phyloP scores from a whole-genome alignment of 1,140 invertebrate genomes.

The Trachymyrmex septentrionalis region DNA sequence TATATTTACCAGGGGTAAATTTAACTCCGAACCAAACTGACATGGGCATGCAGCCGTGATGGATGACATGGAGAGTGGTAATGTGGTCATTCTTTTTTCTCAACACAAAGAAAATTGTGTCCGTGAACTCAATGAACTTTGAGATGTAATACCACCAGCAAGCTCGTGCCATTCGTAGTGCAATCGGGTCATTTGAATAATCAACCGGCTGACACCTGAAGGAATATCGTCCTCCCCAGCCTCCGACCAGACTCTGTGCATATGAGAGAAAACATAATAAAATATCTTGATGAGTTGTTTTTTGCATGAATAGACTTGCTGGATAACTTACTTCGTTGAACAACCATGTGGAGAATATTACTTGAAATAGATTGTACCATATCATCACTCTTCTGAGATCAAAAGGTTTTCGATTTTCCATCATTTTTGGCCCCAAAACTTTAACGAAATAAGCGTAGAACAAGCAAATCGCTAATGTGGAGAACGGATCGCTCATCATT shows the following conservation, averaged over 20 bases:
- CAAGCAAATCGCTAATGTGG: conserved; percentile 92
- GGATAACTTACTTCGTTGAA: conserved; percentile 91
- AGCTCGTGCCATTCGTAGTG: conserved; percentile 92
- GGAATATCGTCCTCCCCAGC: conserved; percentile 93
- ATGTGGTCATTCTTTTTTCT: conserved; percentile 95
- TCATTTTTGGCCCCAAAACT: conserved; percentile 93
- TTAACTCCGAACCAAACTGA: conserved; percentile 97
- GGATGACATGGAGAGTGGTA: conserved; percentile 95
- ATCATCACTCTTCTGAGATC: conserved; percentile 93
- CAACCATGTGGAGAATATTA: conserved; percentile 94
- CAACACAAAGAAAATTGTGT: conserved; percentile 95
- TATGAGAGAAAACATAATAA: neutral
- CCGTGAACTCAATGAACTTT: conserved; percentile 95
- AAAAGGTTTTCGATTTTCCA: conserved; percentile 96
- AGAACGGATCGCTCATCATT: conserved; percentile 93
- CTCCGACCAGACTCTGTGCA: conserved; percentile 88
- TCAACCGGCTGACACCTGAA: conserved; percentile 96
- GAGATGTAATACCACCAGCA: conserved; percentile 96
- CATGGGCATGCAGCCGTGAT: conserved; percentile 97
- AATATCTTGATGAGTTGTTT: neutral
- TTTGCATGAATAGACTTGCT: neutral
- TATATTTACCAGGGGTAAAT: conserved; percentile 92
- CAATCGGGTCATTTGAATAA: conserved; percentile 92
- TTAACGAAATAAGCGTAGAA: conserved; percentile 93
- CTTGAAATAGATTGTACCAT: conserved; percentile 95